Base-by-base conservation (phyloP, 2,888 invertebrate genomes). In the Hesperia comma region DNA sequence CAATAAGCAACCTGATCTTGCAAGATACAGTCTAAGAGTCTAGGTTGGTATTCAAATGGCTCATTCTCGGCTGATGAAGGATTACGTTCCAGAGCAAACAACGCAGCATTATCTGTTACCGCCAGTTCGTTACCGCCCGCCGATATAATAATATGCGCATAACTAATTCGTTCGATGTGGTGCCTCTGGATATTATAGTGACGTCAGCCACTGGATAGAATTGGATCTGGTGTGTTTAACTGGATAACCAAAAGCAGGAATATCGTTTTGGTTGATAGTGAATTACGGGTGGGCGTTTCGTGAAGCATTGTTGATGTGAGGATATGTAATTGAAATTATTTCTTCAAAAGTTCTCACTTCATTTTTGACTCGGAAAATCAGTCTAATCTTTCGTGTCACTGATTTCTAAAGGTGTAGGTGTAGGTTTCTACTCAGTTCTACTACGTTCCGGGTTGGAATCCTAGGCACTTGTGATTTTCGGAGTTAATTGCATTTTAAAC, bases 141-240 rank as follows among this genome's bases (percentile, higher is more conserved):
- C 21, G 37, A 37, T 37, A 51, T 26, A 51, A 43, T 19, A 49
- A 26, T 51, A 51, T 51, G 51, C 51, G 21, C 51, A 51, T 51
- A 51, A 51, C 14, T 51, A 51, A 51, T 51, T 51, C 21, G 12
- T 14, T 51, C 14, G 21, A 1, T 7, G 10, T 4, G 17, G 4
- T 51, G 6, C 21, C 51, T 6, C 6, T 51, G 14, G 51, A 14
- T 46, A 17, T 46, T 15, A 46, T 41, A 41, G 4, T 10, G 41
- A 12, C 12, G 37, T 37, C 8, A 37, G 10, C 12, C 10, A 37
- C 12, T 49, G 10, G 49, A 49, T 12, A 49, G 49, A 19, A 19
- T 19, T 17, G 49, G 7, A 49, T 46, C 46, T 49, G 17, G 43
- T 10, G 43, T 17, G 6, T 46, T 6, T 10, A 49, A 12, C 12